Conservation (phyloP, 2,113 vertebrate species). For the Sialia sialis region DNA sequence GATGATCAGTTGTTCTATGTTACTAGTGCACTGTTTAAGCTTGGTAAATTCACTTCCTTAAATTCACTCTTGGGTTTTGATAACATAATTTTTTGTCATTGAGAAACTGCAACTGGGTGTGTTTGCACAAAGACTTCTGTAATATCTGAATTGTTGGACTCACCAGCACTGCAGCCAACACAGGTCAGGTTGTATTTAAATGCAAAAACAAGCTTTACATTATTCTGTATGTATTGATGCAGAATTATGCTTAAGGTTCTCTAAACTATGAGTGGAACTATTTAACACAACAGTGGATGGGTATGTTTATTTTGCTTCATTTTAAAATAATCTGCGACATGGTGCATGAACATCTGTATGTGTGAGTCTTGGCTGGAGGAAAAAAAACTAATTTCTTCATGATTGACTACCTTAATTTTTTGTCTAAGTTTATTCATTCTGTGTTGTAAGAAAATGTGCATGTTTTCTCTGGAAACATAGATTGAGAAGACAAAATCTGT, state of each 20-base stretch:
- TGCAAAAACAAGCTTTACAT: background rate
- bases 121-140: background rate
- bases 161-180: background rate
- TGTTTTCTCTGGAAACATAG: background rate
- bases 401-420: background rate
- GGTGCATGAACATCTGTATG: accelerated
- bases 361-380: background rate
- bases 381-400: background rate
- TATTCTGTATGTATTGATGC: background rate
- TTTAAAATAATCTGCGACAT: background rate
- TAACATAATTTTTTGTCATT: background rate
- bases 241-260: background rate
- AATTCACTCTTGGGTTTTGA: background rate
- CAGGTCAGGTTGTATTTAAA: background rate
- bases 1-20: background rate
- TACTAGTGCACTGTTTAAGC: background rate
- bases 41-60: background rate
- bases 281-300: background rate
- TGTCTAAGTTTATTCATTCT: background rate
- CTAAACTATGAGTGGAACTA: background rate
- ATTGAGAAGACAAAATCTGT: background rate
- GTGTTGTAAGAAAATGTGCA: background rate
- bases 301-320: background rate
- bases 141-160: background rate
- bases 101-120: background rate